Base-by-base conservation (phyloP, 2,113 vertebrate genomes). In the Cettia cetti region DNA sequence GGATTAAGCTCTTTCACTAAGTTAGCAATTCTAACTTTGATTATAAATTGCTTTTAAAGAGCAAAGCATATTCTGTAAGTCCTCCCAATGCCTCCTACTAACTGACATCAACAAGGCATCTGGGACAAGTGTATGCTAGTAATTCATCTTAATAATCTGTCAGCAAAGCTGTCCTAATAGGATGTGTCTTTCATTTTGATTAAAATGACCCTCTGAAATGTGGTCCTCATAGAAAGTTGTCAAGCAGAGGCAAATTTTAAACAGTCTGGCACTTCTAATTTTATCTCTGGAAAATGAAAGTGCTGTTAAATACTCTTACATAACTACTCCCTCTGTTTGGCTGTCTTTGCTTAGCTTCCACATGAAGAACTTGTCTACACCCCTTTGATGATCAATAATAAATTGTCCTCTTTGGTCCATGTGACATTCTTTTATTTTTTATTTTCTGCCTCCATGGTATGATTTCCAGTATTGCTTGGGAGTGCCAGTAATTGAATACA, bases 131-230 rank as follows among this genome's bases (percentile, higher is more conserved):
- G 44, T 75, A 83, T 80, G 92, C 90, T 69, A 94, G 97, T 93
- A 96, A 98, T 98, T 96, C 86, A 97, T 98, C 96, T 98, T 98
- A 97, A 98, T 97, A 98, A 97, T 97, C 97, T 98, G 95, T 97
- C 97, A 97, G 97, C 95, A 98, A 97, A 98, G 90, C 91, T 91
- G 85, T 97, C 89, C 86, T 97, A 97, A 98, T 96, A 97, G 95
- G 90, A 97, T 87, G 71, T 95, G 96, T 97, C 97, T 98, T 97
- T 97, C 93, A 94, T 97, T 97, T 95, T 97, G 94, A 98, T 98
- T 97, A 98, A 97, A 98, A 97, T 96, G 96, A 97, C 97, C 95
- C 95, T 90, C 83, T 78, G 91, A 97, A 95, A 97, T 90, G 79
- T 87, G 68, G 61, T 69, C 71, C 89, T 96, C 61, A 92, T 69